A percentile compares a stretch with the other conserved stretches of the same genome.
Evolutionary conservation across 1,140 invertebrate species (phyloP).

Genomic region (Drosophila erecta): DNA sequence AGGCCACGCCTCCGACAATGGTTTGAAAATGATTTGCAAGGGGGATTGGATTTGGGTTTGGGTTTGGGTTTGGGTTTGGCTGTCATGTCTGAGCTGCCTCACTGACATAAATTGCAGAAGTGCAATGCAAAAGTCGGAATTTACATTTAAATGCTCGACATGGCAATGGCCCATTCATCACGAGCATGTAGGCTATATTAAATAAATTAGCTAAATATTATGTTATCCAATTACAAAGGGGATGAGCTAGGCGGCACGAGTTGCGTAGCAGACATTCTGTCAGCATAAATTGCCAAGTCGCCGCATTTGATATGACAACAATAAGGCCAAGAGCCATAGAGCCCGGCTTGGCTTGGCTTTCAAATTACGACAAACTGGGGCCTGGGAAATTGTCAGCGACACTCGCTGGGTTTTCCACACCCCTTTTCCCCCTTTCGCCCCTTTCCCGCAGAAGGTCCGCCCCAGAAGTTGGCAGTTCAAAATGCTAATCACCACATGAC

Average conservation of each 20-base stretch:
- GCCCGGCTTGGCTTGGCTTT: conserved; percentile 43
- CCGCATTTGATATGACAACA: conserved; percentile 72
- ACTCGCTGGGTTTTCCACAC: conserved; percentile 17
- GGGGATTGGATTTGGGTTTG: not conserved
- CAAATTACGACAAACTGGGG: conserved; percentile 65
- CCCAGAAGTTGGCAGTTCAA: conserved; percentile 59
- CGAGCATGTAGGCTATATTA: conserved; percentile 48
- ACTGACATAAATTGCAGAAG: conserved; percentile 61
- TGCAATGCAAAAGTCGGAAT: conserved; percentile 27
- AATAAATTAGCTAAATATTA: conserved; percentile 83
- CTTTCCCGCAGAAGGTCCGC: not conserved
- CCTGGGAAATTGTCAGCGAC: conserved; percentile 65
- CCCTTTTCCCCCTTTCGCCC: not conserved
- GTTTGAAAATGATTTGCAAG: not conserved
- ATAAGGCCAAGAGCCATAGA: conserved; percentile 48
- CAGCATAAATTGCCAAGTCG: conserved; percentile 73
- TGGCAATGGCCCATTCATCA: conserved; percentile 61
- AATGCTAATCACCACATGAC: conserved; percentile 81
- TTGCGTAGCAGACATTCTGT: conserved; percentile 43
- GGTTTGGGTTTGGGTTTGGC: not conserved
- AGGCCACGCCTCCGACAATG: conserved; percentile 42
- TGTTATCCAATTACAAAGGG: conserved; percentile 70
- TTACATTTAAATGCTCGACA: conserved; percentile 69
- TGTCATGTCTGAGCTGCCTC: conserved; percentile 42
- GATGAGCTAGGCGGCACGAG: not conserved